Evolutionary conservation across 2,797 vertebrate species (phyloP).

Genomic region (Pantherophis alleghaniensis): DNA sequence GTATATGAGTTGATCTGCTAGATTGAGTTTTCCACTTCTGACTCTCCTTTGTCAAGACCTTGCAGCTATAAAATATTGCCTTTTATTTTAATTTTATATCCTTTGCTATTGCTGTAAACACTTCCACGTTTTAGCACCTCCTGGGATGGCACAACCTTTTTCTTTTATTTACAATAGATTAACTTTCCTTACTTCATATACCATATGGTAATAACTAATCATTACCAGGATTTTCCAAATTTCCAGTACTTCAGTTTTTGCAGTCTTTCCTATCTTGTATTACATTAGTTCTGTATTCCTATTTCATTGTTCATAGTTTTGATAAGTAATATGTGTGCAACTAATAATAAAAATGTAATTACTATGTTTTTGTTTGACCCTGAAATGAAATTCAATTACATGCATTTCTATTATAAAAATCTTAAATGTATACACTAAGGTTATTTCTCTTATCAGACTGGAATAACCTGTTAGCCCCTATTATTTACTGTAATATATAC

Average conservation of each 20-base stretch:
- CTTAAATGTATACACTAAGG: neutral
- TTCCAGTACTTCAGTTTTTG: neutral
- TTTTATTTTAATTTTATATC: neutral
- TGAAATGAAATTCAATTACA: conserved; percentile 12
- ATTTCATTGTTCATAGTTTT: conserved; percentile 14
- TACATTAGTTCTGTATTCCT: neutral
- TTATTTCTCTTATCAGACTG: conserved; percentile 1
- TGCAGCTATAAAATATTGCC: neutral
- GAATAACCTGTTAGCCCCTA: neutral
- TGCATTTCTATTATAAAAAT: neutral
- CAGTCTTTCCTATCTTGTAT: neutral
- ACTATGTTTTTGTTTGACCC: conserved; percentile 29
- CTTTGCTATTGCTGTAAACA: neutral
- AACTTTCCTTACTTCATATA: neutral
- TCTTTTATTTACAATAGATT: neutral
- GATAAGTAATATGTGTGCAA: neutral
- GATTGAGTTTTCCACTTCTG: neutral
- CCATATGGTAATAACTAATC: neutral
- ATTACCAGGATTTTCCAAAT: neutral
- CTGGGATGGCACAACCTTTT: neutral
- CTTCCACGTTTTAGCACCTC: neutral
- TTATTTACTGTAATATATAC: neutral
- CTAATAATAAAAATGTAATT: neutral
- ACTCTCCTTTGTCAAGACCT: neutral
- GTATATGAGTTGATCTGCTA: neutral